Evolutionary conservation across 2,113 vertebrate species (phyloP), one percentile per base, ranked within the genome.

Genomic region (Campylomormyrus numenius): DNA sequence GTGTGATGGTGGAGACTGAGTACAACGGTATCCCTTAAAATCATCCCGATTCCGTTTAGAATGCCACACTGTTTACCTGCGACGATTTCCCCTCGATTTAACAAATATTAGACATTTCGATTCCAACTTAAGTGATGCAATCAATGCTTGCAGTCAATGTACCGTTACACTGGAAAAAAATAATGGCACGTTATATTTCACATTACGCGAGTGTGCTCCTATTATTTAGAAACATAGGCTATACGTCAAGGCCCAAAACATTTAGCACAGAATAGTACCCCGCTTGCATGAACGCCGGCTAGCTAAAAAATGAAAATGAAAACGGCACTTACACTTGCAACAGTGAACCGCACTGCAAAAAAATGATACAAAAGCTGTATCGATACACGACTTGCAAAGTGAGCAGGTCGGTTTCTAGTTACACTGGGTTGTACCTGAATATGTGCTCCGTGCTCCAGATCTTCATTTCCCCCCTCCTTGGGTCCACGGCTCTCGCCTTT

Each of bases 361-460:
- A 27, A 66, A 66, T 27, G n/a, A 31, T 31, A 27, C 62, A 70
- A 70, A 66, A 70, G 62, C 62, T 11, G 62, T 11, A 70, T 11
- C 24, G 58, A 66, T 27, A 11, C 62, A 66, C n/a, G 10, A 66
- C n/a, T 66, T 66, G n/a, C 62, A 66, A 66, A 66, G 24, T 11
- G n/a, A 66, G 8, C n/a, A 27, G 62, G n/a, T 66, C 62, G 8
- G n/a, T 66, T 66, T 66, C 24, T 13, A 10, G 13, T 83, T 39
- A 45, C 2, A 48, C 6, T 24, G 45, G 1, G 7, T 17, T 46
- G 19, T 88, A 96, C 96, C 96, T 95, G 95, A 96, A 96, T 90
- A 95, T 93, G 92, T 96, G 96, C 3, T 96, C 95, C n/a, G 96
- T 96, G 93, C 94, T 96, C 96, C 96, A 96, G 45, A 96, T 95